Percentiles rank a stretch among this genome's conserved stretches.
Conservation (phyloP, 2,888 invertebrate genomes). For the Acleris sparsana region DNA sequence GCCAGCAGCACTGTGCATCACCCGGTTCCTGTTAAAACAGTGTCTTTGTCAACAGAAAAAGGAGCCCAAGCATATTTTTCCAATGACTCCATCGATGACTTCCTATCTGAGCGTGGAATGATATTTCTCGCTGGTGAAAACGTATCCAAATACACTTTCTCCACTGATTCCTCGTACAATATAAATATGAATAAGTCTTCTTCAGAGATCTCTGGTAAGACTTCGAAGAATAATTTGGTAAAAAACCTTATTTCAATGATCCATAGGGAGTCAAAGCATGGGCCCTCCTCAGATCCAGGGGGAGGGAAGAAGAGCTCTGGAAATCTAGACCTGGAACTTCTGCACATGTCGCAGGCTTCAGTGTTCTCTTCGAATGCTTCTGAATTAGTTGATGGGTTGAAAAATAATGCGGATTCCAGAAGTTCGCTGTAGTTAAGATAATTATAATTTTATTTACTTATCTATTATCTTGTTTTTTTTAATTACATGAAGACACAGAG, state of each 20-base stretch:
- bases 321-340: slow-evolving; percentile 56
- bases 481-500: too few species aligned
- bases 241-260: slow-evolving; percentile 60
- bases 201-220: slow-evolving; percentile 55
- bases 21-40: slow-evolving; percentile 38
- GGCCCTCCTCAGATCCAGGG: slow-evolving; percentile 64
- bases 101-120: slow-evolving; percentile 63
- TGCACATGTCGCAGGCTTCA: slow-evolving; percentile 66
- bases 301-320: slow-evolving; percentile 47
- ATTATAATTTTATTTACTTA: slow-evolving; percentile 39
- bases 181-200: slow-evolving; percentile 46
- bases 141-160: slow-evolving; percentile 60
- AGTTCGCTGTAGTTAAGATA: slow-evolving; percentile 57
- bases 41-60: slow-evolving; percentile 57
- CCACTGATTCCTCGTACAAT: slow-evolving; percentile 44
- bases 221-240: slow-evolving; percentile 66
- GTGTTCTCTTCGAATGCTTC: slow-evolving; percentile 60
- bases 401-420: slow-evolving; percentile 56
- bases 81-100: slow-evolving; percentile 72
- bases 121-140: slow-evolving; percentile 57
- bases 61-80: slow-evolving; percentile 66
- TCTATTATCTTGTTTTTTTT: slow-evolving; percentile 38
- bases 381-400: slow-evolving; percentile 48
- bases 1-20: slow-evolving; percentile 17
- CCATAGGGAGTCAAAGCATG: slow-evolving; percentile 52